Percentiles rank a stretch among this genome's conserved stretches.
Evolutionary conservation across 2,888 invertebrate genomes (phyloP).

Genomic region (Metalampra italica): DNA sequence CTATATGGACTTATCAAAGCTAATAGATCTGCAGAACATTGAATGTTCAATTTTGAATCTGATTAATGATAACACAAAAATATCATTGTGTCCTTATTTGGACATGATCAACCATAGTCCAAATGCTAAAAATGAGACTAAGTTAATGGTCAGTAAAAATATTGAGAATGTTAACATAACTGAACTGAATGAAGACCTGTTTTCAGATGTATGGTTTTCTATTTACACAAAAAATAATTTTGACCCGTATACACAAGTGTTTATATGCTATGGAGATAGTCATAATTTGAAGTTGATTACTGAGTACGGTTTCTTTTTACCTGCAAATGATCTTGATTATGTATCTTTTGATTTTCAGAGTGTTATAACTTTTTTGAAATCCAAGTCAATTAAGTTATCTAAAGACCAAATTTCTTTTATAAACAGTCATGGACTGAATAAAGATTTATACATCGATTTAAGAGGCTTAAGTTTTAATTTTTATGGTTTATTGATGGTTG

Average conservation of each 20-base stretch:
- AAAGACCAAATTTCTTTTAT: slow-evolving; percentile 82
- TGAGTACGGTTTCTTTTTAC: slow-evolving; percentile 92
- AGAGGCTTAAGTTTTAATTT: slow-evolving; percentile 84
- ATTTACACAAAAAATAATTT: slow-evolving; percentile 74
- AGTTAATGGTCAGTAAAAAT: slow-evolving; percentile 50
- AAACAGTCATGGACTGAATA: slow-evolving; percentile 77
- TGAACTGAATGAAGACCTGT: slow-evolving; percentile 45
- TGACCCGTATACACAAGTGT: slow-evolving; percentile 84
- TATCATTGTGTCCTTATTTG: slow-evolving; percentile 91
- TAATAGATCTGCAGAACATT: slow-evolving; percentile 62
- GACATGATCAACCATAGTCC: slow-evolving; percentile 94
- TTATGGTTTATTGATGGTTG: slow-evolving; percentile 66
- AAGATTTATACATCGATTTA: slow-evolving; percentile 80
- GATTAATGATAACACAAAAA: slow-evolving; percentile 79
- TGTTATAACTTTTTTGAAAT: slow-evolving; percentile 60
- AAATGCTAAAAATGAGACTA: slow-evolving; percentile 76
- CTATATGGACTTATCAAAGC: slow-evolving; percentile 79
- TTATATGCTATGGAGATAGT: slow-evolving; percentile 93
- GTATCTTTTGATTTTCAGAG: slow-evolving; percentile 79
- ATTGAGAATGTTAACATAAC: slow-evolving; percentile 44
- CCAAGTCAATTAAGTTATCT: slow-evolving; percentile 57
- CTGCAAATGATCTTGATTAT: slow-evolving; percentile 82
- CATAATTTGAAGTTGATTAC: slow-evolving; percentile 88
- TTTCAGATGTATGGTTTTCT: slow-evolving; percentile 62
- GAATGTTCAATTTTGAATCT: slow-evolving; percentile 53